Evolutionary conservation across 2,113 vertebrate species (phyloP).

Genomic region (Ciconia maguari): DNA sequence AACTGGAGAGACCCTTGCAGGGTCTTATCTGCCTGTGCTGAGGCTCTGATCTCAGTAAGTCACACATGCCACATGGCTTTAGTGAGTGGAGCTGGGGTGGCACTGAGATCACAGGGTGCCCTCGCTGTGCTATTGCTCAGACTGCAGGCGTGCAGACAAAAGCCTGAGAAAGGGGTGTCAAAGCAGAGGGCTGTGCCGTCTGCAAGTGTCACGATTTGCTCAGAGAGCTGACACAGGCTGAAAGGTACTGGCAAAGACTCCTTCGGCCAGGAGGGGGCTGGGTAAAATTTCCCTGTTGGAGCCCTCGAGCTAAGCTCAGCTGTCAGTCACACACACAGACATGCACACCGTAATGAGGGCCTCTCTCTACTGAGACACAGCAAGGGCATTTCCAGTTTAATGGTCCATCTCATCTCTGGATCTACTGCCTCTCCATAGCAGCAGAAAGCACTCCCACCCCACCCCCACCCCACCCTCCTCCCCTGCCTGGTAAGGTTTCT

Average conservation of each 20-base stretch:
- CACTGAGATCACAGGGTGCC: neutral
- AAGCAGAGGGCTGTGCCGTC: neutral
- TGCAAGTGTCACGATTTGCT: neutral
- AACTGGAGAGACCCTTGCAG: constrained; percentile 52
- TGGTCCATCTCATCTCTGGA: constrained; percentile 30
- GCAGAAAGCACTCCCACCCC: neutral
- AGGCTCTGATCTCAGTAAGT: neutral
- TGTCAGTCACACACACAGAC: neutral
- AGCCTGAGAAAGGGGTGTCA: neutral
- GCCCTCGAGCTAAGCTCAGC: neutral
- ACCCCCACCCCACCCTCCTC: neutral
- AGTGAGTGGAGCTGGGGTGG: neutral
- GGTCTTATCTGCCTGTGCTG: neutral
- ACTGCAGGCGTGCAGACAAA: neutral
- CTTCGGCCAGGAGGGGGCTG: neutral
- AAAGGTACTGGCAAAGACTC: neutral
- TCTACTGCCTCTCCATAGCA: constrained; percentile 7
- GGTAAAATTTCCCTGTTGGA: neutral
- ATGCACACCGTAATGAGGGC: neutral
- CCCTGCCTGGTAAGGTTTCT: constrained; percentile 24
- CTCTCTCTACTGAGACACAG: constrained; percentile 40
- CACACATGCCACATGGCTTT: neutral
- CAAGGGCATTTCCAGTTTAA: constrained; percentile 62
- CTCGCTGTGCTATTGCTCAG: neutral
- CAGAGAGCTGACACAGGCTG: neutral